Evolutionary conservation across 1,140 invertebrate species (phyloP).

Genomic region (Lordiphosa clarofinis): DNA sequence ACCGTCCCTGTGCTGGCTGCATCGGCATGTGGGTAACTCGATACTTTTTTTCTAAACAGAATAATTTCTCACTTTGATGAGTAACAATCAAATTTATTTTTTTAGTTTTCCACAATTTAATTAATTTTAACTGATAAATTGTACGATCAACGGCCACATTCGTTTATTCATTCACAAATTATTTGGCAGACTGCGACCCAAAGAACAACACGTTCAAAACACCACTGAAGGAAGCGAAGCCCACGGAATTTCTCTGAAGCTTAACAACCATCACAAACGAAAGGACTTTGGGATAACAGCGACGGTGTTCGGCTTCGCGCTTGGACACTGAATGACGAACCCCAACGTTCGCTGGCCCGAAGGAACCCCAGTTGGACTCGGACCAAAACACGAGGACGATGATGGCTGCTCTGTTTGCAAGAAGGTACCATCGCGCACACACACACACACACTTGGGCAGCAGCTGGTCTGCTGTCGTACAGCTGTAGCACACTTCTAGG

Average conservation of each 20-base stretch:
- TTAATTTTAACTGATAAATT: neutral
- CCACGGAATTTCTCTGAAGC: constrained; percentile 28
- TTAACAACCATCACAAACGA: constrained; percentile 33
- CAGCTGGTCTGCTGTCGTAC: constrained; percentile 32
- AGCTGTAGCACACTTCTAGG: neutral
- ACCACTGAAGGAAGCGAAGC: constrained; percentile 46
- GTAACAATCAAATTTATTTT: no score
- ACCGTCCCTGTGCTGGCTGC: neutral
- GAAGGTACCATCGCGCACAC: constrained; percentile 58
- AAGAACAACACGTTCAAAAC: constrained; percentile 47
- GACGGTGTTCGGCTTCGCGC: constrained; percentile 50
- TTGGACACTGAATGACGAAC: constrained; percentile 50
- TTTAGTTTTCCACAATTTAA: neutral
- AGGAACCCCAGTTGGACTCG: constrained; percentile 37
- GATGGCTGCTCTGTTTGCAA: constrained; percentile 68
- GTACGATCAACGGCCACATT: constrained; percentile 14
- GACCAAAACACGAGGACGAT: constrained; percentile 67
- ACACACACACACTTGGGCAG: constrained; percentile 17
- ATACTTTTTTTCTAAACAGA: constrained; percentile 1
- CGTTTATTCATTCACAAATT: constrained; percentile 41
- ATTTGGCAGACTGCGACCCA: constrained; percentile 35
- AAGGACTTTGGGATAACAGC: constrained; percentile 24
- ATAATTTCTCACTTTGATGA: no score
- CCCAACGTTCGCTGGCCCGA: constrained; percentile 35
- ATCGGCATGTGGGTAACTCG: constrained; percentile 24